phyloP scores from a whole-genome alignment of 2,888 invertebrate genomes.

The Pegoplata infirma region DNA sequence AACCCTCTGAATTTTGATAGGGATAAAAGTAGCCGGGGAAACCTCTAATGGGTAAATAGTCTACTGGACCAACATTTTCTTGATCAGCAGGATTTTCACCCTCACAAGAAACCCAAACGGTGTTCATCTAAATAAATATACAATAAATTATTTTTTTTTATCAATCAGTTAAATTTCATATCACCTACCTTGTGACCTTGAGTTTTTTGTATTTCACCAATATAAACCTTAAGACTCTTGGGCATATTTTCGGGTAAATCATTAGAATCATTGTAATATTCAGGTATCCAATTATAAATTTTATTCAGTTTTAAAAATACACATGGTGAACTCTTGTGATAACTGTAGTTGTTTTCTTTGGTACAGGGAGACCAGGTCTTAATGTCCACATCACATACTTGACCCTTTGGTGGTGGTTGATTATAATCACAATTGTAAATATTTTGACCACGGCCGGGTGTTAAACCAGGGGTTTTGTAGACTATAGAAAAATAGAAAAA shows the following conservation, averaged over 20 bases:
- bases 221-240: slow-evolving; percentile 83
- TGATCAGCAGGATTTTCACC: slow-evolving; percentile 96
- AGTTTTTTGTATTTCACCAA: slow-evolving; percentile 79
- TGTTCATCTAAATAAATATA: slow-evolving; percentile 81
- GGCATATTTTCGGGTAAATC: slow-evolving; percentile 88
- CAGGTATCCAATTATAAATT: slow-evolving; percentile 94
- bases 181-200: slow-evolving; percentile 78
- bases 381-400: slow-evolving; percentile 93
- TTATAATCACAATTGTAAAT: slow-evolving; percentile 88
- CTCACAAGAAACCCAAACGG: slow-evolving; percentile 94
- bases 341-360: slow-evolving; percentile 91
- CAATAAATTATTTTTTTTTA: neutral
- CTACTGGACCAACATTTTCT: slow-evolving; percentile 92
- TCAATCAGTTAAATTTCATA: slow-evolving; percentile 61
- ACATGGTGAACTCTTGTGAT: slow-evolving; percentile 95
- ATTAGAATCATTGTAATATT: slow-evolving; percentile 86
- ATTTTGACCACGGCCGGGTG: slow-evolving; percentile 86
- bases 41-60: slow-evolving; percentile 89
- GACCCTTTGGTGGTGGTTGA: slow-evolving; percentile 83
- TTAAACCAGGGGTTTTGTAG: slow-evolving; percentile 85
- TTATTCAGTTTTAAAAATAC: slow-evolving; percentile 97
- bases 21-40: slow-evolving; percentile 95
- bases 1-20: slow-evolving; percentile 90
- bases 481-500: slow-evolving; percentile 78
- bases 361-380: slow-evolving; percentile 89